Evolutionary conservation across 2,797 vertebrate species (phyloP), one percentile per base, ranked within the genome.

Genomic region (Chaetophractus vellerosus): DNA sequence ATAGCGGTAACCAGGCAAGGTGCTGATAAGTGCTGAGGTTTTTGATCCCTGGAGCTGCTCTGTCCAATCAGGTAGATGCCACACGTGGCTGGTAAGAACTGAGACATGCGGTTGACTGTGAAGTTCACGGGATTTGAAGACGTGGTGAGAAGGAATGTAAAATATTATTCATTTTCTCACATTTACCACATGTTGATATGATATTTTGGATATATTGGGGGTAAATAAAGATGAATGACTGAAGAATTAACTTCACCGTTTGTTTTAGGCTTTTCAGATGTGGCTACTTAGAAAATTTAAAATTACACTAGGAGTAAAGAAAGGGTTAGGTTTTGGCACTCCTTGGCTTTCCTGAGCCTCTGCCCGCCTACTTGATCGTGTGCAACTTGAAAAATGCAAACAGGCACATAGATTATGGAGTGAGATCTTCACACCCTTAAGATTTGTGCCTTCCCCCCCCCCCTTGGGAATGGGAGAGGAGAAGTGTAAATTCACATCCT

Each of bases 341-440:
- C 36, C 10, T 50, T 81, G 64, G 48, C 48, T 92, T 88, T 57
- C 18, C 74, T 21, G 85, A 52, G 52, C 38, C 45, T 9, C 68
- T 71, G 93, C 90, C 82, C 59, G 74, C 79, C 75, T 86, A 9
- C 71, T 52, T 96, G 93, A 90, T 94, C 94, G 81, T 21, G 59
- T 75, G 86, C 72, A 90, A 76, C 64, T 59, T 88, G 96, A 88
- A 94, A 96, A 52, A 50, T 28, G 41, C 52, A 64, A 41, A 69
- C 69, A 93, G 94, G 57, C 90, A 33, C 63, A 68, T 24, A 33
- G 86, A 71, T 81, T 74, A 76, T 82, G 89, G 80, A 88, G 91
- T 87, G 83, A 94, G 94, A 90, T 94, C 89, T 90, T 96, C 79
- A 92, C 88, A 94, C 50, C 14, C 79, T 96, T 6, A 3, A 74